Conservation (phyloP, 2,888 invertebrate genomes). For the Sinotaia quadrata region DNA sequence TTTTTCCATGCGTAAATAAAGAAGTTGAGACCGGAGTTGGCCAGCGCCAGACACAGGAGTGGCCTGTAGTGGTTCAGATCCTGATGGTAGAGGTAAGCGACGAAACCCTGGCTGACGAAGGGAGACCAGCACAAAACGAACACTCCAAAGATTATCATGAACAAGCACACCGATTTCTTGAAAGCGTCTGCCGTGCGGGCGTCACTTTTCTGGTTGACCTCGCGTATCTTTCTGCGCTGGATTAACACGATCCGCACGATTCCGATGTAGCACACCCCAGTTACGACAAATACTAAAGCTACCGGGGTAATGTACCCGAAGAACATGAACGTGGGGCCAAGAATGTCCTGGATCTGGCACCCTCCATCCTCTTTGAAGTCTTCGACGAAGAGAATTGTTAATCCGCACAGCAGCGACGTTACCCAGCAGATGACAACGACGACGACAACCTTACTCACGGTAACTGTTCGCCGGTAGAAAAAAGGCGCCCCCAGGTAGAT, state of each 20-base stretch:
- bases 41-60: slow-evolving; percentile 2
- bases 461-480: not conserved
- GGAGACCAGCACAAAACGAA: slow-evolving; percentile 9
- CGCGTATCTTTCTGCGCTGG: slow-evolving; percentile 6
- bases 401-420: not conserved
- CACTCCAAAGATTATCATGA: not conserved
- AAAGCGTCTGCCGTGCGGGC: not conserved
- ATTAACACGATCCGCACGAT: slow-evolving; percentile 8
- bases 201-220: not conserved
- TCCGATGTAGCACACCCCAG: slow-evolving; percentile 4
- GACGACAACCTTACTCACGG: not conserved
- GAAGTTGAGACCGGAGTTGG: slow-evolving; percentile 7
- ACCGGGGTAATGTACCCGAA: slow-evolving; percentile 8
- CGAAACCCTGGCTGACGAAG: not conserved
- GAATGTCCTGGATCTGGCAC: not conserved
- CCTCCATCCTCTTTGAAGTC: not conserved
- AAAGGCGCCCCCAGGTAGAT: slow-evolving; percentile 7
- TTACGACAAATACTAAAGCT: slow-evolving; percentile 3
- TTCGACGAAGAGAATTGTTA: not conserved
- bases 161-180: slow-evolving; percentile 4
- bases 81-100: not conserved
- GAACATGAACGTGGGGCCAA: not conserved
- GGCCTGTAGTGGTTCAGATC: not conserved
- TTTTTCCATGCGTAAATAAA: slow-evolving; percentile 16
- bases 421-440: not conserved